Evolutionary conservation across 2,797 vertebrate species (phyloP), one percentile per base, ranked within the genome.

Genomic region (Gila robusta): DNA sequence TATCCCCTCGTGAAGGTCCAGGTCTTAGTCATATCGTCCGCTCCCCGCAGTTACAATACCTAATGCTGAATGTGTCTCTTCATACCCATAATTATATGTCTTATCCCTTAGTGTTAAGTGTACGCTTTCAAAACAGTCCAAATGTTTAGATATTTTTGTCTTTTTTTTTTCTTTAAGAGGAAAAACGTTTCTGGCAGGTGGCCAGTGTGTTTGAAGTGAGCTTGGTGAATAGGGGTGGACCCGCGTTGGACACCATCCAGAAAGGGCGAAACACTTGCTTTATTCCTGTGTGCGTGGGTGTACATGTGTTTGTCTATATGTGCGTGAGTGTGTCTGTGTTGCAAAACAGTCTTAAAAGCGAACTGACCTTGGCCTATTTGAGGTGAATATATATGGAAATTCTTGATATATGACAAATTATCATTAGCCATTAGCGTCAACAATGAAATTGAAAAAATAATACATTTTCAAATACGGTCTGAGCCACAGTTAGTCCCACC

Each of bases 81-180:
- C 87, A 91, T 90, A 87, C 56, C 85, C 19, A 54, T 90, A 91
- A 90, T 91, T 91, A 91, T 83, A 82, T 76, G 70, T 82, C 86
- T 88, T 89, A 89, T 87, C 64, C 90, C 64, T 88, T 87, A 91
- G 80, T 88, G 88, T 81, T 88, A 89, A 87, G 89, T 81, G 83
- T 91, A 87, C 89, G 71, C 89, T 88, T 90, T 91, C 88, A 91
- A 88, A 91, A 85, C 87, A 82, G 73, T 88, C 80, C 85, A 91
- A 91, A 91, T 87, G 81, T 91, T 91, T 91, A 89, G 89, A 73
- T 91, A 88, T 87, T 89, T 86, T 69, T 78, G 39, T 85, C 41
- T 71, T 67, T 80, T 86, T 88, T 28, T 66, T 28, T 3, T 66
- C 79, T 89, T 76, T 10, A 72, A 64, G 54, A 54, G 49, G n/a